Evolutionary conservation across 1,140 invertebrate genomes (phyloP).

Genomic region (Xylocopa sonorina): DNA sequence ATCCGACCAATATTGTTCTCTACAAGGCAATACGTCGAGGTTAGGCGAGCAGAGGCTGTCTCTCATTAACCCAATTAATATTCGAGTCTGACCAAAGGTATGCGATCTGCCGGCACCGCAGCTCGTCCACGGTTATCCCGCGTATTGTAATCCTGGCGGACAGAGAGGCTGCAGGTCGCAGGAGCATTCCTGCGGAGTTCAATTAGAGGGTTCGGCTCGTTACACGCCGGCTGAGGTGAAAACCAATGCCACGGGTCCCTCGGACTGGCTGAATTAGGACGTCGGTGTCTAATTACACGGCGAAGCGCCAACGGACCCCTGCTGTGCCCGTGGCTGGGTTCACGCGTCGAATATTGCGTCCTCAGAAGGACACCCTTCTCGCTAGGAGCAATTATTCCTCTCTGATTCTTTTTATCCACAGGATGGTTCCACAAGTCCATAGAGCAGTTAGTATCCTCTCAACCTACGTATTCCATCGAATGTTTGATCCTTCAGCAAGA

Average conservation of each 20-base stretch:
- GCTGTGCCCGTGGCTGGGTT: neutral
- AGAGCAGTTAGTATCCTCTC: too few species aligned
- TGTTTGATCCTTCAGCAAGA: too few species aligned
- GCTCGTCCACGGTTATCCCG: constrained; percentile 20
- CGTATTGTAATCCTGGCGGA: constrained; percentile 14
- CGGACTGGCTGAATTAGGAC: constrained; percentile 21
- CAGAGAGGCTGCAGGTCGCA: neutral
- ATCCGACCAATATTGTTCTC: too few species aligned
- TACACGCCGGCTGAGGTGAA: constrained; percentile 12
- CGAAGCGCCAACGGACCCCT: neutral
- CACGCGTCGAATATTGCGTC: neutral
- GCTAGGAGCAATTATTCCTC: too few species aligned
- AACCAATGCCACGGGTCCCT: constrained; percentile 17
- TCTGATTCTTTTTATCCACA: too few species aligned
- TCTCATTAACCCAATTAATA: constrained; percentile 20
- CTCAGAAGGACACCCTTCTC: too few species aligned
- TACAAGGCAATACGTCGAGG: too few species aligned
- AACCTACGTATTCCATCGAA: too few species aligned
- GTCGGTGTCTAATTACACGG: constrained; percentile 24
- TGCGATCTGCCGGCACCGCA: constrained; percentile 3
- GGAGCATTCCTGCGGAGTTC: constrained; percentile 23
- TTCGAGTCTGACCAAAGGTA: constrained; percentile 12
- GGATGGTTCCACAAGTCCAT: too few species aligned
- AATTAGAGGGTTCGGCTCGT: constrained; percentile 27
- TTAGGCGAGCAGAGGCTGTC: too few species aligned